These are phyloP conservation scores for Amblyopsis hoosieri DNA, from an alignment of 2,797 vertebrate genomes.

Conservation along the genomic window DNA sequence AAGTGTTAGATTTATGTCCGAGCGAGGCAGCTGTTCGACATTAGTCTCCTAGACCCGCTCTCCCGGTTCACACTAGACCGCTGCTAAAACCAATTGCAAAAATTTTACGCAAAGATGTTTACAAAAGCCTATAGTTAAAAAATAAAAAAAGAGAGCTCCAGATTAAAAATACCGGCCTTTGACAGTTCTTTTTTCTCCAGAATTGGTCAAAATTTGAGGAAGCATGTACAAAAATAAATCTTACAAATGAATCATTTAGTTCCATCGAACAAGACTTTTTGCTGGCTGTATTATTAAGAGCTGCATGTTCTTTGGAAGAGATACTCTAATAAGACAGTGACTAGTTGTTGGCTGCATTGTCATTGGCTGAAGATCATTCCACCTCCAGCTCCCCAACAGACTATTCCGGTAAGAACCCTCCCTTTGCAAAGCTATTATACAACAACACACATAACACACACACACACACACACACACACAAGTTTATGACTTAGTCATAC, in stretches of 20 bases:
- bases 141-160: background rate
- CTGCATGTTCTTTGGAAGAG: slow-evolving; percentile 27
- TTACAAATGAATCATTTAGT: background rate
- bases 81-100: too few relatives aligned
- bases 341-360: slow-evolving; percentile 56
- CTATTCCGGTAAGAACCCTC: slow-evolving; percentile 63
- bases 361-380: slow-evolving; percentile 56
- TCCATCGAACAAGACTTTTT: too few relatives aligned
- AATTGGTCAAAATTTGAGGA: too few relatives aligned
- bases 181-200: too few relatives aligned
- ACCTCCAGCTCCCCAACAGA: slow-evolving; percentile 60
- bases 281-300: slow-evolving; percentile 7
- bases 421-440: slow-evolving; percentile 52
- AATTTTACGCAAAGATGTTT: too few relatives aligned
- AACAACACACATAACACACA: slow-evolving; percentile 1
- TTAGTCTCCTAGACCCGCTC: slow-evolving; percentile 44
- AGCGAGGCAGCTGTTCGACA: slow-evolving; percentile 58
- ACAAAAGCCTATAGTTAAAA: too few relatives aligned
- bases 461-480: background rate
- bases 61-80: too few relatives aligned
- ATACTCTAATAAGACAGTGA: slow-evolving; percentile 36
- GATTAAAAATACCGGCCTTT: background rate
- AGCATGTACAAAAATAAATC: background rate
- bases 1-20: slow-evolving; percentile 58
- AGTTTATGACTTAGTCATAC: background rate